Percentiles rank a stretch among this genome's conserved stretches.
These are phyloP conservation scores for Danio jaintianensis DNA, from an alignment of 2,797 vertebrate genomes.

Conservation along the genomic window DNA sequence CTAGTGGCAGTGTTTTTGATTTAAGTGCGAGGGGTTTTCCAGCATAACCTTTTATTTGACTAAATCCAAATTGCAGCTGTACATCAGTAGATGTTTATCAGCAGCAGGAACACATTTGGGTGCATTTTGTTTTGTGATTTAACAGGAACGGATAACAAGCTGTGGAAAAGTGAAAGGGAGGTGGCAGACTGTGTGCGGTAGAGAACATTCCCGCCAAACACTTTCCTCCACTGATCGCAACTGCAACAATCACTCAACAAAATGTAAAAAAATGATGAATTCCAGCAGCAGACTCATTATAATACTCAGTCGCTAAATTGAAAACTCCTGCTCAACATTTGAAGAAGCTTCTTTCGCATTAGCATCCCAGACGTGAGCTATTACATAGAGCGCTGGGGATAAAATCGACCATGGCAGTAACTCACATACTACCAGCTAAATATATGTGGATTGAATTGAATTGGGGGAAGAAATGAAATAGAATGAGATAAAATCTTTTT, in stretches of 20 bases:
- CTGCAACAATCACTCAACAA: slow-evolving; percentile 20
- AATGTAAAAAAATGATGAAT: not conserved
- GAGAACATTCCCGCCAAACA: not conserved
- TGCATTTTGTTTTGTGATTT: slow-evolving; percentile 5
- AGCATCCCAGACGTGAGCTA: not conserved
- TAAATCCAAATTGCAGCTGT: not conserved
- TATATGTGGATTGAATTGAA: not conserved
- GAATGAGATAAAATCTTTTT: not conserved
- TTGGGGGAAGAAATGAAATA: not conserved
- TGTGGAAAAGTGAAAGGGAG: not conserved
- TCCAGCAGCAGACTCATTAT: slow-evolving; percentile 7
- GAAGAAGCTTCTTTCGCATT: not conserved
- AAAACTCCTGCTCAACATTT: slow-evolving; percentile 22
- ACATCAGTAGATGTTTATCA: not conserved
- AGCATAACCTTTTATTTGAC: slow-evolving; percentile 8
- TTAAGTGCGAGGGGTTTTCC: not conserved
- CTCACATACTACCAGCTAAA: not conserved
- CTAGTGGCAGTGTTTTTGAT: slow-evolving; percentile 2
- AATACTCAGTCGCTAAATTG: not conserved
- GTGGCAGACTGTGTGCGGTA: not conserved
- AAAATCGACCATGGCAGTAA: not conserved
- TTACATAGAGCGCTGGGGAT: not conserved
- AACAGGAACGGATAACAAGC: slow-evolving; percentile 7
- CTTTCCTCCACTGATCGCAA: slow-evolving; percentile 1
- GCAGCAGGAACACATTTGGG: slow-evolving; percentile 2